Conservation (phyloP, 2,113 vertebrate species). For the Myiozetetes cayanensis region DNA sequence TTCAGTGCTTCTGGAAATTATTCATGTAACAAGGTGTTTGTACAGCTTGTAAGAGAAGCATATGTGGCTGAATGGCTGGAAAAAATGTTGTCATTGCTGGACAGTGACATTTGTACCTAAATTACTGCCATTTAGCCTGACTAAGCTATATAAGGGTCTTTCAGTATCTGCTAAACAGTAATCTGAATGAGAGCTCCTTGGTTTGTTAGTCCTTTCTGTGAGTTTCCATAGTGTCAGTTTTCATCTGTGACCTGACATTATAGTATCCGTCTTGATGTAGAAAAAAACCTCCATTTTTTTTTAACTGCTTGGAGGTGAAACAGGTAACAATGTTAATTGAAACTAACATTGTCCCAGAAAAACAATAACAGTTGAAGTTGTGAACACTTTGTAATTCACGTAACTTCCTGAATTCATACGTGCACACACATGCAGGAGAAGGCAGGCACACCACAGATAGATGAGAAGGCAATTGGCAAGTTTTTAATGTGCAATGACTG, state of each 20-base stretch:
- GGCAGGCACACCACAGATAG: not conserved
- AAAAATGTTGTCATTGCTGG: not conserved
- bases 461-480: not conserved
- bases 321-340: not conserved
- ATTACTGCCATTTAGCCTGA: not conserved
- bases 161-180: not conserved
- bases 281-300: not conserved
- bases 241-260: not conserved
- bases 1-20: not conserved
- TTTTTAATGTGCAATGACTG: not conserved
- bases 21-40: not conserved
- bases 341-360: not conserved
- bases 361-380: not conserved
- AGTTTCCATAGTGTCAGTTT: not conserved
- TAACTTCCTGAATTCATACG: not conserved
- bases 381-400: not conserved
- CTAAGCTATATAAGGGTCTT: not conserved
- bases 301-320: not conserved
- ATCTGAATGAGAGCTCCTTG: not conserved
- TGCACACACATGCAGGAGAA: accelerated
- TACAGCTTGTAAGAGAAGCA: not conserved
- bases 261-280: not conserved
- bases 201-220: not conserved
- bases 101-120: not conserved
- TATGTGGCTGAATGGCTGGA: not conserved